Conservation (phyloP, 53 echinoderm and acorn worm species). For the Arbacia lixula region DNA sequence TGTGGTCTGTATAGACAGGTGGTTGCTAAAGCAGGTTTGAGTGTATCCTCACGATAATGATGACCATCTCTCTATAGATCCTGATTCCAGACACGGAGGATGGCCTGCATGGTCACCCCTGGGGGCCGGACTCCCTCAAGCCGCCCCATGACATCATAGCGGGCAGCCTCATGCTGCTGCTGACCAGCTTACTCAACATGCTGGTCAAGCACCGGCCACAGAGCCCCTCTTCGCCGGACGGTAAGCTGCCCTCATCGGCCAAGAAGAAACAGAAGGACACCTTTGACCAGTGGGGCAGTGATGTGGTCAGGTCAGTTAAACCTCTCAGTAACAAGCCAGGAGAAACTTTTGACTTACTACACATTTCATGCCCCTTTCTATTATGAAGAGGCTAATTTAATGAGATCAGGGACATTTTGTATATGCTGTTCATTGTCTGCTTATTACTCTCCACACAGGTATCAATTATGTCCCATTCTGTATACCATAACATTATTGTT, state of each 20-base stretch:
- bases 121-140: slow-evolving; percentile 52
- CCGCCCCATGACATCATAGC: slow-evolving; percentile 69
- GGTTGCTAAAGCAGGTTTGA: no score
- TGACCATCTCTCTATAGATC: slow-evolving; percentile 16
- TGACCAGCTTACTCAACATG: slow-evolving; percentile 83
- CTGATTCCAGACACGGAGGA: slow-evolving; percentile 55
- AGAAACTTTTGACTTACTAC: no score
- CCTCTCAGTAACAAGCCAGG: background rate
- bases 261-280: slow-evolving; percentile 92
- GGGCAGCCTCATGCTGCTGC: slow-evolving; percentile 84
- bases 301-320: slow-evolving; percentile 82
- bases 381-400: no score
- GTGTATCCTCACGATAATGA: no score
- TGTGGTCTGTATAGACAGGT: no score
- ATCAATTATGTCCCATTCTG: no score
- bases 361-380: no score
- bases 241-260: slow-evolving; percentile 70
- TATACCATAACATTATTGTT: no score
- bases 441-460: no score
- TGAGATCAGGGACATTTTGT: no score
- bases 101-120: slow-evolving; percentile 39
- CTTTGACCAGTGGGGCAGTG: slow-evolving; percentile 95
- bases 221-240: slow-evolving; percentile 58
- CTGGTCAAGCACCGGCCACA: slow-evolving; percentile 84
- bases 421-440: no score